Conservation (phyloP, 2,888 invertebrate genomes). For the Maniola hyperantus region DNA sequence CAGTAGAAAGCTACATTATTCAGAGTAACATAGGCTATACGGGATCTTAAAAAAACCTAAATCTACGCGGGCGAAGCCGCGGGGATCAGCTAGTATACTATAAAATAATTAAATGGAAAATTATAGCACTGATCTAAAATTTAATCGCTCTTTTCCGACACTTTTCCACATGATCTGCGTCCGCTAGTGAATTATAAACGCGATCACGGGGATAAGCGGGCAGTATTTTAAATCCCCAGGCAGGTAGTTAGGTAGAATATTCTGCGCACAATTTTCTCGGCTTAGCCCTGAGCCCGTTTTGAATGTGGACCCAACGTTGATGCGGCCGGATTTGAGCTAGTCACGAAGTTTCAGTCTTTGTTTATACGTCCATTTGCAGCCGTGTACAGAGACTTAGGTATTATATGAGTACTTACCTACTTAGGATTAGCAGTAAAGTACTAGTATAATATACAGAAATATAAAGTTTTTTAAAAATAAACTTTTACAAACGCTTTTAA, state of each 20-base stretch:
- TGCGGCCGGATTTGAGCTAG: constrained; percentile 38
- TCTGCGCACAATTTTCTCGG: constrained; percentile 36
- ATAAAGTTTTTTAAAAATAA: too few relatives aligned
- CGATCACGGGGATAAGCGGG: constrained; percentile 9
- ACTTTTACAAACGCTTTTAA: too few relatives aligned
- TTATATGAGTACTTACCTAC: constrained; percentile 9
- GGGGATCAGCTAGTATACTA: too few relatives aligned
- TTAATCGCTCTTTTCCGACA: not conserved
- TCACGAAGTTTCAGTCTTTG: constrained; percentile 40
- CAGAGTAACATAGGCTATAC: too few relatives aligned
- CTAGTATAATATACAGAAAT: too few relatives aligned
- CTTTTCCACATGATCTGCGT: constrained; percentile 5
- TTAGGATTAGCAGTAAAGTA: too few relatives aligned
- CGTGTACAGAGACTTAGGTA: constrained; percentile 24
- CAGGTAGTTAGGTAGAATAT: constrained; percentile 28
- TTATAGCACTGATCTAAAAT: not conserved
- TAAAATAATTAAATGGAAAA: too few relatives aligned
- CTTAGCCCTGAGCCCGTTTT: constrained; percentile 37
- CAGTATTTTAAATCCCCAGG: constrained; percentile 22
- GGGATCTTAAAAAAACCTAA: too few relatives aligned
- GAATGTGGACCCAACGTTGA: constrained; percentile 38
- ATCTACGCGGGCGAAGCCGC: too few relatives aligned
- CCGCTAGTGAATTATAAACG: constrained; percentile 12
- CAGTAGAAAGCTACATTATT: too few relatives aligned
- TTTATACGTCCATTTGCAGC: constrained; percentile 39